Conservation (phyloP, 2,113 vertebrate species). For the Murina feae region DNA sequence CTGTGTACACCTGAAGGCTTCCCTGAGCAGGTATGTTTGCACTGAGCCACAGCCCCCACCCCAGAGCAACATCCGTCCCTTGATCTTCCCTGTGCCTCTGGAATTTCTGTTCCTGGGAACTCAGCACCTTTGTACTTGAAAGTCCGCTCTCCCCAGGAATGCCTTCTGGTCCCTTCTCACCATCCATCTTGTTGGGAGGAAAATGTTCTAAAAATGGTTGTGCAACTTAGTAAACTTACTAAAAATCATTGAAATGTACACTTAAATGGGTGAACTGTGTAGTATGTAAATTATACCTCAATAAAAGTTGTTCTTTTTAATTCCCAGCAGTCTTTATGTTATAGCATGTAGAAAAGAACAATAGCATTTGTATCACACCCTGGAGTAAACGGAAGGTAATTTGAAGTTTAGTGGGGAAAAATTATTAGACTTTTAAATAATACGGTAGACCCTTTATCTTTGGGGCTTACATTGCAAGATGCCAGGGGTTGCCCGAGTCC, state of each 20-base stretch:
- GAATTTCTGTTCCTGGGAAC: not conserved
- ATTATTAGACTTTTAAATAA: not conserved
- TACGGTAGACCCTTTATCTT: not conserved
- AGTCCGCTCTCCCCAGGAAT: not conserved
- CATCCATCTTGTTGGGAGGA: not conserved
- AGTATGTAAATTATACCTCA: not conserved
- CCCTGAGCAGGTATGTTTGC: not conserved
- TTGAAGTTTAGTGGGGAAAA: not conserved
- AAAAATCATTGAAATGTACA: not conserved
- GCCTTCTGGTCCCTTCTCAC: not conserved
- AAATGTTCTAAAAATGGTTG: not conserved
- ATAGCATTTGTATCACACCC: not conserved
- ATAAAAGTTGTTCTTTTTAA: not conserved
- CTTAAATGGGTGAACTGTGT: not conserved
- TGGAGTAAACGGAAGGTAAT: not conserved
- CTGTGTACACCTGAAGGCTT: not conserved
- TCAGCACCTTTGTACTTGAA: not conserved
- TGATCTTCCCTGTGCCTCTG: not conserved
- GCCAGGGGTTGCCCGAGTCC: not conserved
- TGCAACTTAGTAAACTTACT: not conserved
- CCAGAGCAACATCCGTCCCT: not conserved
- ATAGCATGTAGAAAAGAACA: not conserved
- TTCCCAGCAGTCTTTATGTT: not conserved
- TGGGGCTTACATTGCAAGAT: too few relatives aligned
- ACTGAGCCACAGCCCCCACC: not conserved